A percentile compares a stretch with the other conserved stretches of the same genome.
phyloP scores from a whole-genome alignment of 2,113 vertebrate genomes.

The Falco punctatus region DNA sequence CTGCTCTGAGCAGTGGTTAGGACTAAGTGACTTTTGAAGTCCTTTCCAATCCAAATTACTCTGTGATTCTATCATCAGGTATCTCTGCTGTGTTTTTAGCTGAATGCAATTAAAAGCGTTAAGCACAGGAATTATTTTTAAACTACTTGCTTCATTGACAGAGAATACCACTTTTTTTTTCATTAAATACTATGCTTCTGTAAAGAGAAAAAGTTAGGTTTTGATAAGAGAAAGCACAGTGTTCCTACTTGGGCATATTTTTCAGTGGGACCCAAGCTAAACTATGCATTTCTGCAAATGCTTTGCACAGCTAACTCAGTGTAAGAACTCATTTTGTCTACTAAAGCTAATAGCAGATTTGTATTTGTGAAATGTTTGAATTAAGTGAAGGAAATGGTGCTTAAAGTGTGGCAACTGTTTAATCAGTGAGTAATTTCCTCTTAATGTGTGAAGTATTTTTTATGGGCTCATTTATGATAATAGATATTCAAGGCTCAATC shows the following conservation, averaged over 20 bases:
- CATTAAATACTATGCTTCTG: neutral
- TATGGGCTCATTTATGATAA: constrained; percentile 42
- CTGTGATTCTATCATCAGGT: neutral
- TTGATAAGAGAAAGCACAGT: neutral
- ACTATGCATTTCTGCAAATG: neutral
- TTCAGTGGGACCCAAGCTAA: neutral
- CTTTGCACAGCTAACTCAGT: neutral
- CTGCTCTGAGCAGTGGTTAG: neutral
- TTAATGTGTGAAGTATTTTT: constrained; percentile 35
- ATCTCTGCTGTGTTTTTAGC: neutral
- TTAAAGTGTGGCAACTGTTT: constrained; percentile 44
- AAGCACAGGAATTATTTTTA: neutral
- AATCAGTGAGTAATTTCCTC: constrained; percentile 55
- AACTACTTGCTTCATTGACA: neutral
- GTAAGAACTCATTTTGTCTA: constrained; percentile 20
- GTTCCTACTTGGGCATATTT: neutral
- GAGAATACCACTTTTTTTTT: neutral
- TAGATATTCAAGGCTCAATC: constrained; percentile 31
- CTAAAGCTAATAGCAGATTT: constrained; percentile 33
- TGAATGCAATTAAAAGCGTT: neutral
- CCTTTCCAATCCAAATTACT: neutral
- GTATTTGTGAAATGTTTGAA: constrained; percentile 49
- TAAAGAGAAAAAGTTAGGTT: neutral
- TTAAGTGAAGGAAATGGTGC: constrained; percentile 29
- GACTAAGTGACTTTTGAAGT: neutral